Percentiles rank a stretch among this genome's conserved stretches.
These are phyloP conservation scores for Drosophila pallidifrons DNA, from an alignment of 1,140 invertebrate genomes.

Conservation along the genomic window DNA sequence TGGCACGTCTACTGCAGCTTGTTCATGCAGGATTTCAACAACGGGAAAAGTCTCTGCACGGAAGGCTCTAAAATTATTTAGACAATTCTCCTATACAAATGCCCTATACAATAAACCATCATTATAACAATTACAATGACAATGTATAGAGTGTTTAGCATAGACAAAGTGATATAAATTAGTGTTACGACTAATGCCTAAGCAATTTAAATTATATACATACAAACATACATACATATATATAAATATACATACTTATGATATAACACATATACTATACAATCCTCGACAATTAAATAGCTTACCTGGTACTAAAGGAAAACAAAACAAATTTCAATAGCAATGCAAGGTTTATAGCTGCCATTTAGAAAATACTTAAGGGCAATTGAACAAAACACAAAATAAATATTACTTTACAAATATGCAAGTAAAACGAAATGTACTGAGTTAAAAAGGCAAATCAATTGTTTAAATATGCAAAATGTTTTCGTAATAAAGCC, in stretches of 20 bases:
- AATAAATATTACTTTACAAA: constrained; percentile 24
- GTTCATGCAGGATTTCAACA: constrained; percentile 60
- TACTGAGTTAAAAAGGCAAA: constrained; percentile 42
- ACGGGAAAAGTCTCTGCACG: constrained; percentile 36
- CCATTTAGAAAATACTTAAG: constrained; percentile 48
- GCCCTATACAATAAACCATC: constrained; percentile 10
- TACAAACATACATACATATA: background rate
- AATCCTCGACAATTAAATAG: constrained; percentile 34
- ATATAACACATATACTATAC: constrained; percentile 22
- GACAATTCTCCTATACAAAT: constrained; percentile 1
- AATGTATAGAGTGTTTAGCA: constrained; percentile 37
- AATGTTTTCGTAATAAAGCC: constrained; percentile 11
- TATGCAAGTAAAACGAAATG: constrained; percentile 22
- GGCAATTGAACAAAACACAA: background rate
- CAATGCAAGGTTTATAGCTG: constrained; percentile 51
- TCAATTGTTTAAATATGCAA: constrained; percentile 21
- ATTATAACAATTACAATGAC: constrained; percentile 1
- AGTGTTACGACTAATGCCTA: constrained; percentile 53
- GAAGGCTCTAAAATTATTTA: constrained; percentile 38
- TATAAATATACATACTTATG: constrained; percentile 31
- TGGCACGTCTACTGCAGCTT: constrained; percentile 70
- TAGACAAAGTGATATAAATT: constrained; percentile 68
- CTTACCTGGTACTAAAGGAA: constrained; percentile 26
- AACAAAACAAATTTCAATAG: constrained; percentile 24
- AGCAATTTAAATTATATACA: constrained; percentile 36